Evolutionary conservation across 2,113 vertebrate species (phyloP).

Genomic region (Dascyllus trimaculatus): DNA sequence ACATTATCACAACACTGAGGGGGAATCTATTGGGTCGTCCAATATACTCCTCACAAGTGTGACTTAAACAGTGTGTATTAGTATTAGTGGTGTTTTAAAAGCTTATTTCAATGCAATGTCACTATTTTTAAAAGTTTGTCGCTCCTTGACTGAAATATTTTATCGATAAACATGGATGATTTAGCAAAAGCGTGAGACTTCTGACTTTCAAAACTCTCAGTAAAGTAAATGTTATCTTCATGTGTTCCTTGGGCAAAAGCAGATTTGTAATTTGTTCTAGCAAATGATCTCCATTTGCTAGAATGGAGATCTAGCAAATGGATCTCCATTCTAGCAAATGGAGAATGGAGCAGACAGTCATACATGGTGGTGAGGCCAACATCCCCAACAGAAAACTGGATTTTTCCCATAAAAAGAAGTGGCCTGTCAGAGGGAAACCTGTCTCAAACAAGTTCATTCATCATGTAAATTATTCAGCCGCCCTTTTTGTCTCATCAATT

Average conservation of each 20-base stretch:
- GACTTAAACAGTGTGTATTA: background rate
- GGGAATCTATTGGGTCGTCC: conserved; percentile 6
- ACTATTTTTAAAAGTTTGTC: no score
- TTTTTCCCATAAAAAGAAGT: background rate
- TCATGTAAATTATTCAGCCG: conserved; percentile 15
- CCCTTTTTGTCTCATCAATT: background rate
- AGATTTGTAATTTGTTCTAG: background rate
- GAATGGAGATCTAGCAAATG: no score
- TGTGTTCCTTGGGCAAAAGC: background rate
- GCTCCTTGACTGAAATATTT: no score
- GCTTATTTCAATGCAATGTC: background rate
- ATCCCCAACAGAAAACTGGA: background rate
- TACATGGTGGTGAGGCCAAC: background rate
- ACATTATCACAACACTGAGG: conserved; percentile 31
- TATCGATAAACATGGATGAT: no score
- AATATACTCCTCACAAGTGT: background rate
- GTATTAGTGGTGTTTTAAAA: background rate
- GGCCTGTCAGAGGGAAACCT: background rate
- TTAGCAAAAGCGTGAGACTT: background rate
- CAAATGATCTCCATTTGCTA: no score
- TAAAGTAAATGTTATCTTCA: background rate
- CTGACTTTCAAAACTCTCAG: background rate
- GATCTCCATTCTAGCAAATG: no score
- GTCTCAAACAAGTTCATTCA: background rate
- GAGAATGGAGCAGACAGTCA: no score